Evolutionary conservation across 2,888 invertebrate genomes (phyloP).

Genomic region (Sarcophaga variegata): DNA sequence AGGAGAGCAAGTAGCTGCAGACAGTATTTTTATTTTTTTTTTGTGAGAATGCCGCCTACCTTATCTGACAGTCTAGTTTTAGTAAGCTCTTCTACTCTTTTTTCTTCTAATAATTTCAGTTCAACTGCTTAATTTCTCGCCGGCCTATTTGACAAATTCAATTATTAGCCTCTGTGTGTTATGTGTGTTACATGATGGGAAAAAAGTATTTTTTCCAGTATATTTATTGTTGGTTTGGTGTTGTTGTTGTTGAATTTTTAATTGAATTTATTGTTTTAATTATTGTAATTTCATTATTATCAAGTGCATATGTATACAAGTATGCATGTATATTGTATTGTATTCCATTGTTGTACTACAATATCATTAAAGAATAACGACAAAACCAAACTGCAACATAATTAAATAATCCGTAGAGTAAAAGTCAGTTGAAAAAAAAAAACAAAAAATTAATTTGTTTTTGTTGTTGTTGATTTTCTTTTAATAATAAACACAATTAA

Average conservation of each 20-base stretch:
- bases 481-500: neutral
- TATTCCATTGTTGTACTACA: neutral
- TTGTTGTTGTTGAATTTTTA: neutral
- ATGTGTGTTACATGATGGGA: neutral
- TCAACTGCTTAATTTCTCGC: neutral
- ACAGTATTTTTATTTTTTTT: too few relatives aligned
- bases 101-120: neutral
- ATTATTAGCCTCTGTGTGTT: neutral
- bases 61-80: too few relatives aligned
- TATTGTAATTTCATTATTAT: conserved; percentile 33
- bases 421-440: neutral
- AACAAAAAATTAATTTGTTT: neutral
- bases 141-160: neutral
- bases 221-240: neutral
- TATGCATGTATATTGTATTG: neutral
- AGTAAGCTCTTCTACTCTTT: neutral
- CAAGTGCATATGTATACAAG: neutral
- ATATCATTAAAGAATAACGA: neutral
- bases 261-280: conserved; percentile 41
- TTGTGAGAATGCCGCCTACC: neutral
- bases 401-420: neutral
- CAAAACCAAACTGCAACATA: neutral
- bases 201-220: neutral
- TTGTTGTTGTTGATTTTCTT: conserved; percentile 11
- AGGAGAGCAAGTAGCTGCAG: too few relatives aligned